A percentile compares a stretch with the other conserved stretches of the same genome.
These are phyloP conservation scores for Drosophila parthenogenetica DNA, from an alignment of 2,888 invertebrate genomes.

Conservation along the genomic window DNA sequence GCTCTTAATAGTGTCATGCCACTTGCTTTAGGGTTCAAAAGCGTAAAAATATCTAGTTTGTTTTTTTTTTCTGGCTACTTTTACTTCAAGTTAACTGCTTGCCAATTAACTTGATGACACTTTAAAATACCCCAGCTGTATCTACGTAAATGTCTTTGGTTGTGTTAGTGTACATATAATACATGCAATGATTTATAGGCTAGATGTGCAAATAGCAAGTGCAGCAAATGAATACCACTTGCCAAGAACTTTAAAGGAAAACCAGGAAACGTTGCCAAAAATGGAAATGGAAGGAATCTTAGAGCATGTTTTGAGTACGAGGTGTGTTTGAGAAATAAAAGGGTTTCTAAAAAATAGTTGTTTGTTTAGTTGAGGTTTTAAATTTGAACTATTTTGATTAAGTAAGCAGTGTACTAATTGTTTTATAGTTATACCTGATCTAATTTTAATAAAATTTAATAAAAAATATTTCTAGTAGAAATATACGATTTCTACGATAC, in stretches of 20 bases:
- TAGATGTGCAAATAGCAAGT: conserved; percentile 40
- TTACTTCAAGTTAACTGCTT: conserved; percentile 43
- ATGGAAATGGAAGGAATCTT: conserved; percentile 15
- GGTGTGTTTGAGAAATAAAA: neutral
- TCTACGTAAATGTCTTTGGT: conserved; percentile 6
- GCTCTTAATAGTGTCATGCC: conserved; percentile 17
- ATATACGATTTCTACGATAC: too few relatives aligned
- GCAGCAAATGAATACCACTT: conserved; percentile 32
- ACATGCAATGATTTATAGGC: conserved; percentile 46
- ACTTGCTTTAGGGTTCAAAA: conserved; percentile 26
- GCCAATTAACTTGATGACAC: conserved; percentile 65
- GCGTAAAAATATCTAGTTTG: conserved; percentile 21
- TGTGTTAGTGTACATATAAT: conserved; percentile 28
- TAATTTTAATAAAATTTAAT: neutral
- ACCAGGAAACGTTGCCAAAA: conserved; percentile 30
- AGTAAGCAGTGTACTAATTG: too few relatives aligned
- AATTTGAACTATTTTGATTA: too few relatives aligned
- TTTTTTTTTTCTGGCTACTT: conserved; percentile 1
- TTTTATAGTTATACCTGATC: too few relatives aligned
- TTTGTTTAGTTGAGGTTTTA: too few relatives aligned
- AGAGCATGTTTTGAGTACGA: conserved; percentile 12
- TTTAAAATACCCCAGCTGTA: conserved; percentile 42
- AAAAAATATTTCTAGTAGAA: too few relatives aligned
- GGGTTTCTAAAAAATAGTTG: neutral
- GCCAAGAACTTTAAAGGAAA: conserved; percentile 46